Conservation (phyloP, 2,113 vertebrate species). For the Paradisaea rubra region DNA sequence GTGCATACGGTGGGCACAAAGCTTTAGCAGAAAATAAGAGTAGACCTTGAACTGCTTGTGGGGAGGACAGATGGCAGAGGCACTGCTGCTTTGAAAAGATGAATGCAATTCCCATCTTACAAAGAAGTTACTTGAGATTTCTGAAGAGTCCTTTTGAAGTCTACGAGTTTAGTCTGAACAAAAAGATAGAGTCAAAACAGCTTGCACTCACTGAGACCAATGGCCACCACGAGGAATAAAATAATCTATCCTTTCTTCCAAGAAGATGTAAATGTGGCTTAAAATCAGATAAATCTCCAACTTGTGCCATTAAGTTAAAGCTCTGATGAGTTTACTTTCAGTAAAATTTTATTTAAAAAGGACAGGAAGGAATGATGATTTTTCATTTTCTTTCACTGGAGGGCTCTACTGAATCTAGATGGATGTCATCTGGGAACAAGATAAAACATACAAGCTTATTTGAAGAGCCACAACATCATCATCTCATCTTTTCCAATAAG, state of each 20-base stretch:
- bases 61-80: background rate
- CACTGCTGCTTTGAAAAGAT: background rate
- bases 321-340: background rate
- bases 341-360: slow-evolving; percentile 35
- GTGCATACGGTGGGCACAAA: background rate
- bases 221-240: background rate
- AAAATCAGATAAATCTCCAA: background rate
- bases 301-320: background rate
- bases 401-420: background rate
- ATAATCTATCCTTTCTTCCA: background rate
- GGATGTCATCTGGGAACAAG: background rate
- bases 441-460: background rate
- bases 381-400: slow-evolving; percentile 38
- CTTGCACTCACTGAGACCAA: background rate
- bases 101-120: background rate
- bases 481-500: background rate
- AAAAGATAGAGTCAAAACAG: background rate
- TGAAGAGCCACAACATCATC: background rate
- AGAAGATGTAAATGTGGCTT: background rate
- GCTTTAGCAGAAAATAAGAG: background rate
- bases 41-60: background rate
- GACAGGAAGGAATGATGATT: background rate
- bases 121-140: background rate
- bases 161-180: background rate
- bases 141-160: background rate